Conservation (phyloP, 53 echinoderm and acorn worm genomes). For the Pentamera pediparva region DNA sequence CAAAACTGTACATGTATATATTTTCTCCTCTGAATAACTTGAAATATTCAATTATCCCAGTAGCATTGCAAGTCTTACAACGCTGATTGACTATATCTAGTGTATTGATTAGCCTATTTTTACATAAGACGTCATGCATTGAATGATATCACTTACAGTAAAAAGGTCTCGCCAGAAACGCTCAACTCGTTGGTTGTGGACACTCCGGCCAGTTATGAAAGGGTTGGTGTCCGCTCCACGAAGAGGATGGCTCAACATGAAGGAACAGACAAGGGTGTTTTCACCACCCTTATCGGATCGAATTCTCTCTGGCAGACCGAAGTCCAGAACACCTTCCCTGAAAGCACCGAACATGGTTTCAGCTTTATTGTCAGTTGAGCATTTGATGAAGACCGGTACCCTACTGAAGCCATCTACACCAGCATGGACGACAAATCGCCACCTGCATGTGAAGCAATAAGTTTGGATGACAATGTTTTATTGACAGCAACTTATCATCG, state of each 20-base stretch:
- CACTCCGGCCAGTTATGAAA: slow-evolving; percentile 57
- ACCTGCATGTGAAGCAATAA: slow-evolving; percentile 39
- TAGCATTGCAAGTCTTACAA: no score
- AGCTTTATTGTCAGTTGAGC: slow-evolving; percentile 48
- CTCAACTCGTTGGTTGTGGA: slow-evolving; percentile 50
- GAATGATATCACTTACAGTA: neutral
- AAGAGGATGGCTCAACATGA: slow-evolving; percentile 51
- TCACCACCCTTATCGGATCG: slow-evolving; percentile 60
- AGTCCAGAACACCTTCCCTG: slow-evolving; percentile 24
- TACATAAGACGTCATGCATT: no score
- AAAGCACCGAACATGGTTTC: slow-evolving; percentile 19
- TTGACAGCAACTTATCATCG: no score
- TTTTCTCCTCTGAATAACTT: no score
- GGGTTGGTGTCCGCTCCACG: slow-evolving; percentile 41
- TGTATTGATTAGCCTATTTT: no score
- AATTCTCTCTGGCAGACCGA: slow-evolving; percentile 59
- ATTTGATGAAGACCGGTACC: slow-evolving; percentile 37
- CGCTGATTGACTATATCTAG: no score
- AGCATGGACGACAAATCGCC: slow-evolving; percentile 63
- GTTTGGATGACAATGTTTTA: no score
- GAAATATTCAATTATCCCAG: no score
- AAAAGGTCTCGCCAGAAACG: slow-evolving; percentile 51
- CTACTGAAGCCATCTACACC: slow-evolving; percentile 65
- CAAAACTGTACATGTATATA: no score
- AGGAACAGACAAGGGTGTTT: slow-evolving; percentile 41